These are phyloP conservation scores for Sorex maritimensis DNA, from an alignment of 2,797 vertebrate species.

Conservation along the genomic window DNA sequence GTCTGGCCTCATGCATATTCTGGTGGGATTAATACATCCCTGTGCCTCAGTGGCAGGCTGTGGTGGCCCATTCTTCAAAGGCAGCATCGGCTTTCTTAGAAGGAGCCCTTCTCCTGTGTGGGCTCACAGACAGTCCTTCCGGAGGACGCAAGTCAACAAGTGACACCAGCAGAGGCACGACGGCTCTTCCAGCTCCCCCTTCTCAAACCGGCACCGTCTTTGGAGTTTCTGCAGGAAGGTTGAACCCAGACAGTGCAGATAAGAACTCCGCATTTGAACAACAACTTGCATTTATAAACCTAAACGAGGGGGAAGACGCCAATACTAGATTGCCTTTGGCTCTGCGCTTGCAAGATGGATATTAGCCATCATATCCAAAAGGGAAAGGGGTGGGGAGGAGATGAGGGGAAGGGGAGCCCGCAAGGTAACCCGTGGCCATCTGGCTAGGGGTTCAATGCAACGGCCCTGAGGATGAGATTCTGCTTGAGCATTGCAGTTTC, in stretches of 20 bases:
- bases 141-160: not conserved
- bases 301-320: slow-evolving; percentile 28
- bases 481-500: too few species aligned
- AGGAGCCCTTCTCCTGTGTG: slow-evolving; percentile 7
- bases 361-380: not conserved
- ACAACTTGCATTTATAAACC: slow-evolving; percentile 56
- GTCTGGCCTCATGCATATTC: not conserved
- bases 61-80: not conserved
- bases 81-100: slow-evolving; percentile 42
- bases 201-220: slow-evolving; percentile 13
- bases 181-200: not conserved
- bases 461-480: too few species aligned
- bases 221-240: slow-evolving; percentile 26
- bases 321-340: slow-evolving; percentile 21
- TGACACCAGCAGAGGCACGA: not conserved
- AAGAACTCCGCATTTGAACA: slow-evolving; percentile 4
- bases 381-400: too few species aligned
- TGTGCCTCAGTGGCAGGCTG: too few species aligned
- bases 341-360: slow-evolving; percentile 39
- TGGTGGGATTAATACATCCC: not conserved
- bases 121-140: not conserved
- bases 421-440: too few species aligned
- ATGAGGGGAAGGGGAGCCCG: too few species aligned
- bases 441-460: too few species aligned
- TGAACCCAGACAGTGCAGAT: not conserved